Percentiles rank a stretch among this genome's conserved stretches.
Evolutionary conservation across 2,797 vertebrate genomes (phyloP).

Genomic region (Enteromius unitaeniatus): DNA sequence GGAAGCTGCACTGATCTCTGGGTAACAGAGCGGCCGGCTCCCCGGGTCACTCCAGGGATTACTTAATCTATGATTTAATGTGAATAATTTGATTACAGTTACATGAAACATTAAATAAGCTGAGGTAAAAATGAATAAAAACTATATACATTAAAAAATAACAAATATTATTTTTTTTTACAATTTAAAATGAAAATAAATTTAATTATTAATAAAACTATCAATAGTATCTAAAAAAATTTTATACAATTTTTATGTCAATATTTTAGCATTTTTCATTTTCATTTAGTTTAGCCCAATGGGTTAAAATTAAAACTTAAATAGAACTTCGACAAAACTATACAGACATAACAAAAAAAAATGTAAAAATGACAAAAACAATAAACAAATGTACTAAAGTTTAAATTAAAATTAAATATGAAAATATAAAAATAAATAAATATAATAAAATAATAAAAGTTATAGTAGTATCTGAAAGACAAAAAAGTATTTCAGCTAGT

Average conservation of each 20-base stretch:
- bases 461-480: not conserved
- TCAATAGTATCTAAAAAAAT: not conserved
- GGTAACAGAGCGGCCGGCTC: constrained; percentile 18
- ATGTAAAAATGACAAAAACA: not conserved
- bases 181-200: not conserved
- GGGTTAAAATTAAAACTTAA: not conserved
- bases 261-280: not conserved
- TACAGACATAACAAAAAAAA: too few relatives aligned
- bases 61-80: constrained; percentile 68
- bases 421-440: not conserved
- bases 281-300: not conserved
- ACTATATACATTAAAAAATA: not conserved
- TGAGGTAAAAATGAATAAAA: not conserved
- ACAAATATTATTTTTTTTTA: not conserved
- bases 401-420: not conserved
- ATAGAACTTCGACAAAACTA: not conserved
- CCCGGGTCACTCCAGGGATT: constrained; percentile 67
- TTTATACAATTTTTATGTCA: not conserved
- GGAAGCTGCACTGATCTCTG: constrained; percentile 57
- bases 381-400: not conserved
- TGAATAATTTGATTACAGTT: constrained; percentile 65
- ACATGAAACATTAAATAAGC: not conserved
- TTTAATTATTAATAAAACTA: not conserved
- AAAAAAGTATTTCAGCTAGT: too few relatives aligned
- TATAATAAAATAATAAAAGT: not conserved